Conservation (phyloP, 2,888 invertebrate genomes). For the Phlogophora meticulosa region DNA sequence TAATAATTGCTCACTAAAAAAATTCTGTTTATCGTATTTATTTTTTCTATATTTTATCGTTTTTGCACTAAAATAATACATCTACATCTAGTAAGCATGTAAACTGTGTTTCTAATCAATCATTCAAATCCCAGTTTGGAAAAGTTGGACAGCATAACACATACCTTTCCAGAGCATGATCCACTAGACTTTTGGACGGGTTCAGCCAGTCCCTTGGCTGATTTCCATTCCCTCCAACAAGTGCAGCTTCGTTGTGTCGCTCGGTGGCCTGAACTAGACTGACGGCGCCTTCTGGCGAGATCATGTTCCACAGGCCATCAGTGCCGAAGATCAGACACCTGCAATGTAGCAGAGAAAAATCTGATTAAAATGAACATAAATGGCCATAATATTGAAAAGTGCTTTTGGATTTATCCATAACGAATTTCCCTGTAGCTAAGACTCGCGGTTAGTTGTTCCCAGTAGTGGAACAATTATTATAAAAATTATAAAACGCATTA, state of each 20-base stretch:
- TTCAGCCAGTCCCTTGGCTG: conserved; percentile 94
- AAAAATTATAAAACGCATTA: too few species aligned
- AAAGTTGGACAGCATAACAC: background rate
- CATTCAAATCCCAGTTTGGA: background rate
- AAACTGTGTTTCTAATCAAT: too few species aligned
- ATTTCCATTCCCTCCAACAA: conserved; percentile 85
- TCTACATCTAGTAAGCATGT: too few species aligned
- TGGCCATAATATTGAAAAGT: too few species aligned
- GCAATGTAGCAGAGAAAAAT: conserved; percentile 57
- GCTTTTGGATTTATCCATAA: too few species aligned
- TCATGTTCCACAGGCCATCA: conserved; percentile 99
- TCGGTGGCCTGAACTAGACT: conserved; percentile 96
- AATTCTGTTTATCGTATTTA: too few species aligned
- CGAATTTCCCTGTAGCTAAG: too few species aligned
- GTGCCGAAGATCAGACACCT: conserved; percentile 98
- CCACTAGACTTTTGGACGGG: conserved; percentile 97
- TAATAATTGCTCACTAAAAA: too few species aligned
- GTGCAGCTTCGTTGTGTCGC: conserved; percentile 93
- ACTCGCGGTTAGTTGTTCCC: too few species aligned
- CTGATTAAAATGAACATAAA: background rate
- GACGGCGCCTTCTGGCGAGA: conserved; percentile 96
- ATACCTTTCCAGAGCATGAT: conserved; percentile 93
- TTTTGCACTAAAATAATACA: too few species aligned
- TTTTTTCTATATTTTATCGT: too few species aligned
- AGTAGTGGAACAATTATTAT: too few species aligned